Evolutionary conservation across 2,113 vertebrate genomes (phyloP).

Genomic region (Maccullochella peelii): DNA sequence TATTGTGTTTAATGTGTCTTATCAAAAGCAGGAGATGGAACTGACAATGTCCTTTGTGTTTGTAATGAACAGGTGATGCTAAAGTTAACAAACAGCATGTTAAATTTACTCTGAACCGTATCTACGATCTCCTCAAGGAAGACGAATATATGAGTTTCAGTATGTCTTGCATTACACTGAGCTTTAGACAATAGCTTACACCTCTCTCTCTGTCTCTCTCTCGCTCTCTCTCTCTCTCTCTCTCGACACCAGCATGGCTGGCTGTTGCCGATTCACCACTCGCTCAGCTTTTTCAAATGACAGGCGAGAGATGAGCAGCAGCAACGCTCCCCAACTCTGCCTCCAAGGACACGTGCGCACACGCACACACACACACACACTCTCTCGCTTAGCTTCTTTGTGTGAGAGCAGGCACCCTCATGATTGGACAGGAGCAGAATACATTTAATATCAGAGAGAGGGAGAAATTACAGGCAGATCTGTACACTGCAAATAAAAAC

Average conservation of each 20-base stretch:
- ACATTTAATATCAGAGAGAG: not conserved
- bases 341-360: slow-evolving; percentile 48
- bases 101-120: slow-evolving; percentile 65
- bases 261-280: not conserved
- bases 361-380: slow-evolving; percentile 4
- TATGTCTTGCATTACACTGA: slow-evolving; percentile 48
- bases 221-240: not conserved
- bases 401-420: slow-evolving; percentile 16
- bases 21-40: slow-evolving; percentile 53
- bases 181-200: slow-evolving; percentile 12
- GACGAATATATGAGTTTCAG: slow-evolving; percentile 66
- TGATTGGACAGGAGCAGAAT: not conserved
- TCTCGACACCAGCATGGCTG: not conserved
- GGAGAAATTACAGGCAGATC: not conserved
- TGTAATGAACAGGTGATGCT: slow-evolving; percentile 68
- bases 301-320: slow-evolving; percentile 35
- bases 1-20: slow-evolving; percentile 61
- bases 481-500: not conserved
- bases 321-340: not conserved
- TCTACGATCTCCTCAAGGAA: slow-evolving; percentile 56
- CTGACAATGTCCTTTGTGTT: slow-evolving; percentile 57
- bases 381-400: slow-evolving; percentile 23
- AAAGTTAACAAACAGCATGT: slow-evolving; percentile 71
- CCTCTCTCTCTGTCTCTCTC: not conserved
- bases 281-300: slow-evolving; percentile 37